Base-by-base conservation (phyloP, 2,113 vertebrate genomes). In the Coturnix japonica region DNA sequence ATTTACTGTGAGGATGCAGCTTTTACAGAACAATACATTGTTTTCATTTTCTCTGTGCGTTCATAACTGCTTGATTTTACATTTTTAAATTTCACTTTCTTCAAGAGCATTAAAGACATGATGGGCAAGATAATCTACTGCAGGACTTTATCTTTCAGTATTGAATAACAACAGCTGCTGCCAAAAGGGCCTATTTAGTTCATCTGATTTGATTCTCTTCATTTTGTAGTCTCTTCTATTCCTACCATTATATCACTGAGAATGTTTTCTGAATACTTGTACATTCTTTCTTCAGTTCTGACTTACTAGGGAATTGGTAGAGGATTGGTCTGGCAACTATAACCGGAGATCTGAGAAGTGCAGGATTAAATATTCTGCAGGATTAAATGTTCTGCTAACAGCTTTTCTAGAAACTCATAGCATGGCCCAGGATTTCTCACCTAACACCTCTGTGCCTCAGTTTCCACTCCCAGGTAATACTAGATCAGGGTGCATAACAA, bases 21-120 rank as follows among this genome's bases (percentile, higher is more conserved):
- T 95, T 89, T 93, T 82, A 90, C 66, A 89, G 75, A 89, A 73
- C 51, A 91, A 74, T 70, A 57, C 21, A 4, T 87, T 76, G 54
- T 85, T 89, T 91, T 92, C 21, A 74, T 89, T 87, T 91, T 81
- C 43, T 87, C 56, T 53, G 1, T 74, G 47, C 11, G 51, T 77
- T 87, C 61, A 33, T 74, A 47, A 56, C 56, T 77, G 94, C 88
- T 87, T 77, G 4, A 3, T 6, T 80, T 87, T 80, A 26, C 25
- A 22, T 77, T 95, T 60, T 80, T 71, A 57, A 91, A 71, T 21
- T 35, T 85, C 2, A 0, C 67, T 87, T 87, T 87, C 56, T 86
- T 71, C 30, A 65, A 92, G 28, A 85, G 13, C 47, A 33, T 56
- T 80, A 80, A 47, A 67, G 74, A 66, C 26, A 61, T 53, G 85